These are phyloP conservation scores for Mellivora capensis DNA, from an alignment of 2,113 vertebrate species.

Conservation along the genomic window DNA sequence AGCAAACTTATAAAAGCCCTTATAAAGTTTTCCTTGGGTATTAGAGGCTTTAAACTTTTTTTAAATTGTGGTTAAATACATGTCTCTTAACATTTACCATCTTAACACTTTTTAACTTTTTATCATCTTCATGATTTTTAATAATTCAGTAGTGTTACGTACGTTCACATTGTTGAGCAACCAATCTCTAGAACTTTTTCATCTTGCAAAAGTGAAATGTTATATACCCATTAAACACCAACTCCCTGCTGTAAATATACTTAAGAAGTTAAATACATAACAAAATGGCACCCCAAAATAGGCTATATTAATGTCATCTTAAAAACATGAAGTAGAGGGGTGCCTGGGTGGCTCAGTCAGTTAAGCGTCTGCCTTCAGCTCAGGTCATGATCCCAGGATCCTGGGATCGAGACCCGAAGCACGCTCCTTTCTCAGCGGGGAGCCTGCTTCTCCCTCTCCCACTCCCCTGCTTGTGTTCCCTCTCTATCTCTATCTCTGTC, in stretches of 20 bases:
- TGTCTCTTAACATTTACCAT: background rate
- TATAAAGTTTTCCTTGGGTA: background rate
- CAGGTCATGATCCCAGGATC: no score
- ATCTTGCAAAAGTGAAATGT: background rate
- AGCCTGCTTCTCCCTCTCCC: no score
- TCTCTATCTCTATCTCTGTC: no score
- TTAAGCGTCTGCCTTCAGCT: no score
- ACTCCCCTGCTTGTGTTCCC: no score
- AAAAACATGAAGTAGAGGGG: background rate
- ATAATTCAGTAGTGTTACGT: background rate
- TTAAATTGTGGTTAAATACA: background rate
- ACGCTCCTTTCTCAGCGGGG: no score
- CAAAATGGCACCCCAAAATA: background rate
- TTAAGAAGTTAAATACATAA: background rate
- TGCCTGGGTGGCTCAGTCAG: no score
- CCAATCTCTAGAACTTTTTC: background rate
- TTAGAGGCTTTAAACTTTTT: background rate
- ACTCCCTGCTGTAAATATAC: background rate
- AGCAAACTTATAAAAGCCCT: background rate
- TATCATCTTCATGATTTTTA: background rate
- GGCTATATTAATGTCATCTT: background rate
- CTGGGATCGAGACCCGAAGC: no score
- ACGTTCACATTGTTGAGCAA: background rate
- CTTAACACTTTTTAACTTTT: background rate
- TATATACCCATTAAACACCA: background rate